Evolutionary conservation across 2,113 vertebrate genomes (phyloP).

Genomic region (Phocoena phocoena): DNA sequence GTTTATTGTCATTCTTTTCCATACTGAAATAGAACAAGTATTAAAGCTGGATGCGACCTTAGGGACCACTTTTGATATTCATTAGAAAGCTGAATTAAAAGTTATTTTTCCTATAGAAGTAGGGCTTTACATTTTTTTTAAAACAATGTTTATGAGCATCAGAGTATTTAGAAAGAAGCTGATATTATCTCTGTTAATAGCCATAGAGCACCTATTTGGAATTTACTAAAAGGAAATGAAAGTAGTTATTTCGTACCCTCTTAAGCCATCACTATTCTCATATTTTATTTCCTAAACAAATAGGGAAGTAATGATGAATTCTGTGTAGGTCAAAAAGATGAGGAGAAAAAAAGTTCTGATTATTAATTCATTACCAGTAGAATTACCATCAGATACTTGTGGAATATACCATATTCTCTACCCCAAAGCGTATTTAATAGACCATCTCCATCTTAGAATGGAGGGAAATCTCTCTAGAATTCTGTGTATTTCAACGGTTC

Average conservation of each 20-base stretch:
- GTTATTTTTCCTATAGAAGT: constrained; percentile 35
- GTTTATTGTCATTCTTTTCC: not conserved
- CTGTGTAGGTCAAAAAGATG: not conserved
- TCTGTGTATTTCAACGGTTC: not conserved
- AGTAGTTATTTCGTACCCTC: not conserved
- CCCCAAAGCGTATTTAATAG: not conserved
- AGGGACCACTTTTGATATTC: not conserved
- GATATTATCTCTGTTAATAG: constrained; percentile 57
- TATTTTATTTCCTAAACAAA: not conserved
- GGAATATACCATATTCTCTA: not conserved
- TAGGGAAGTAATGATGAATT: not conserved
- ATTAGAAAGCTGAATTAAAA: not conserved
- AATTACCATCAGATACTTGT: not conserved
- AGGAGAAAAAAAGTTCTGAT: not conserved
- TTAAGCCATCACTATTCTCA: not conserved
- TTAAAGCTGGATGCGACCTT: not conserved
- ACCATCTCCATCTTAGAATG: not conserved
- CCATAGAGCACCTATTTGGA: not conserved
- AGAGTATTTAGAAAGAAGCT: constrained; percentile 69
- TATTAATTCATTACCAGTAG: not conserved
- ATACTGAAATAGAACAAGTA: not conserved
- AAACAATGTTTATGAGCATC: constrained; percentile 48
- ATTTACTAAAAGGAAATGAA: constrained; percentile 42
- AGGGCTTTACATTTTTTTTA: constrained; percentile 61
- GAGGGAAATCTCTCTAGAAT: not conserved